phyloP scores from a whole-genome alignment of 2,888 invertebrate genomes.

The Eupithecia exiguata region DNA sequence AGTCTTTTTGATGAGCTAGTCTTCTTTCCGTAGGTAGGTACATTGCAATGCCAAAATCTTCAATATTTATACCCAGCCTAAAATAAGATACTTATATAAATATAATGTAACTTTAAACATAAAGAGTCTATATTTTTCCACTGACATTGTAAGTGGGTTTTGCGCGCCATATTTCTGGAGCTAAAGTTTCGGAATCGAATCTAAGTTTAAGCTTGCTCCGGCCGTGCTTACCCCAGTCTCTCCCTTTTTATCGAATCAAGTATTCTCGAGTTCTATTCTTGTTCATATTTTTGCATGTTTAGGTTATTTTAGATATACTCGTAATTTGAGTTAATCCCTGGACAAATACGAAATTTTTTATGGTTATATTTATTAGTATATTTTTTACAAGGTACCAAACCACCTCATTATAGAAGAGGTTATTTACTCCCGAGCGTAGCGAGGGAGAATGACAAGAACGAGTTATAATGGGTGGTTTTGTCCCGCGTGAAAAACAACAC shows the following conservation, averaged over 20 bases:
- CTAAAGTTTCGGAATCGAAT: constrained; percentile 51
- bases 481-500: no score
- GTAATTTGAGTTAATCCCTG: not conserved
- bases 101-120: not conserved
- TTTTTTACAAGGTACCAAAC: no score
- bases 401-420: no score
- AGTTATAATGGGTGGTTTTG: no score
- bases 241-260: constrained; percentile 42
- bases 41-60: not conserved
- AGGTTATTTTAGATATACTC: not conserved
- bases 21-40: not conserved
- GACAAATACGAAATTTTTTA: no score
- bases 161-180: constrained; percentile 47
- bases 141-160: constrained; percentile 36
- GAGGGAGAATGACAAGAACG: no score
- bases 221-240: constrained; percentile 34
- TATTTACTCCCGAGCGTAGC: no score
- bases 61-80: not conserved
- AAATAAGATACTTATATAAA: not conserved
- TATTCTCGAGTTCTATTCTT: not conserved
- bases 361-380: no score
- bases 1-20: not conserved
- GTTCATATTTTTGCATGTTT: not conserved
- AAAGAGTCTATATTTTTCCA: constrained; percentile 26
- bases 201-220: constrained; percentile 47